Evolutionary conservation across 30 jellyfish, hydroid and myxozoan species (phyloP), one percentile per base, ranked within the genome.

Genomic region (Calvadosia cruxmelitensis): DNA sequence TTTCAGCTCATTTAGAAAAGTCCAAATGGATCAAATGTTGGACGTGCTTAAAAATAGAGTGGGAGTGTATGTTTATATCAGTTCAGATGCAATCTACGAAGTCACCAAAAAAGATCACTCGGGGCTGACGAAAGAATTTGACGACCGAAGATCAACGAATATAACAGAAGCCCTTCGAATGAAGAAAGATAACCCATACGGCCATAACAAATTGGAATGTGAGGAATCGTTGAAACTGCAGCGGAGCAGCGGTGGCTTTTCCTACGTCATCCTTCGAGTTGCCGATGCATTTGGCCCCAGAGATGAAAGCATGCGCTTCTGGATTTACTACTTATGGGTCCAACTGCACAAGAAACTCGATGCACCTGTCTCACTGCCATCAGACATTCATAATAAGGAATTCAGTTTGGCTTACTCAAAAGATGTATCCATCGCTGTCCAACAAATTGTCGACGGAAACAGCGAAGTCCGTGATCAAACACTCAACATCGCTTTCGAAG

Each of bases 211-310:
- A 80, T 53, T 76, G 20, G 86, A 84, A 2, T 89, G 98, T 72
- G 98, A 89, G 64, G 92, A 76, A 33, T 81, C 80, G 32, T 71
- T 89, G 77, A 49, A 15, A 26, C 80, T 36, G 29, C 98, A 89
- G 67, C 77, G 98, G 20, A 53, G 73, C 51, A 30, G 81, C 36
- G 84, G 84, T 29, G 98, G 98, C 5, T 89, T 89, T 50, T 93
- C 98, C 13, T 89, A 76, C 53, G 94, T 89, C 27, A 89, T 89
- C 2, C 66, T 89, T 27, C 84, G 98, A 28, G 61, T 89, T 61
- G 93, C 98, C 20, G 94, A 82, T 50, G 98, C 94, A 10, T 72
- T 89, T 10, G 98, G 98, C 30, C 84, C 79, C 48, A 92, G 95
- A 13, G 98, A 89, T 67, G 70, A 86, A 57, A 81, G 95, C 15